Conservation (phyloP, 2,888 invertebrate species). For the Caenorhabditis afra region DNA sequence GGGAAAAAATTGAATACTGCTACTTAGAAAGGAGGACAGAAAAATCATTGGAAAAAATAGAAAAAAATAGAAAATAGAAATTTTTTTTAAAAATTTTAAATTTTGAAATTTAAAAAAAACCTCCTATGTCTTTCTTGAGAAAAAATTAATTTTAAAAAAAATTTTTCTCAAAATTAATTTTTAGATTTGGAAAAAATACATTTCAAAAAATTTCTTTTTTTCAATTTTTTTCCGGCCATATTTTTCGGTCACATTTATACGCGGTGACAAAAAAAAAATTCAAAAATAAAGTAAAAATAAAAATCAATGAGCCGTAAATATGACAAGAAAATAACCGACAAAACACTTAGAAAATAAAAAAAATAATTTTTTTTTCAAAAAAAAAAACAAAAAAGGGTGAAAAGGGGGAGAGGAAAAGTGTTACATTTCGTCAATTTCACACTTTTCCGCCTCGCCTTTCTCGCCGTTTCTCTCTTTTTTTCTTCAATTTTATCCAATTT, state of each 20-base stretch:
- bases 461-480: no score
- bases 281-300: no score
- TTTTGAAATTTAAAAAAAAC: not conserved
- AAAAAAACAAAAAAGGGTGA: not conserved
- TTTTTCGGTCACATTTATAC: no score
- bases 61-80: not conserved
- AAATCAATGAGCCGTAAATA: no score
- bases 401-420: slow-evolving; percentile 20
- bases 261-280: no score
- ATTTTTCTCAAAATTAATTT: slow-evolving; percentile 15
- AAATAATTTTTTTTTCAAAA: not conserved
- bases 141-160: no score
- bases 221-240: no score
- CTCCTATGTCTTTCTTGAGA: slow-evolving; percentile 10
- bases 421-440: slow-evolving; percentile 56
- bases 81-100: slow-evolving; percentile 3
- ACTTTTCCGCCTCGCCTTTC: slow-evolving; percentile 12
- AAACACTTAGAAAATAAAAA: no score
- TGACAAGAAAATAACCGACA: no score
- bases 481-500: slow-evolving; percentile 37
- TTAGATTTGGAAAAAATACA: no score
- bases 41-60: not conserved
- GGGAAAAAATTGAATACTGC: no score
- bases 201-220: slow-evolving; percentile 17
- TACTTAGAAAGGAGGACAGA: not conserved